phyloP scores from a whole-genome alignment of 2,888 invertebrate species.

The Spisula subtruncata region DNA sequence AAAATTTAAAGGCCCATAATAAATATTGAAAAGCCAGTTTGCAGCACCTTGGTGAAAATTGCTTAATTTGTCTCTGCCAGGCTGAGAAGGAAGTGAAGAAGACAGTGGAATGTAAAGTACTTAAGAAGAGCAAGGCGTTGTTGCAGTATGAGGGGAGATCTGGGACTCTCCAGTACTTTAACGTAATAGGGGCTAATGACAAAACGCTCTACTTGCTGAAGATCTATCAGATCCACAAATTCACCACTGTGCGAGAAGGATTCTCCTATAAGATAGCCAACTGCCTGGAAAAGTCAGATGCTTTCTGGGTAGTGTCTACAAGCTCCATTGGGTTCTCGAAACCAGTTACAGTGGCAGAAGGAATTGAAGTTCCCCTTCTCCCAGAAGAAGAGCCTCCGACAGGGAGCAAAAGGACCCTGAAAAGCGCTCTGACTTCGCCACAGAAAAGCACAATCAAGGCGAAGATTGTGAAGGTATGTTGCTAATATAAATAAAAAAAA shows the following conservation, averaged over 20 bases:
- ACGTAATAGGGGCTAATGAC: constrained; percentile 21
- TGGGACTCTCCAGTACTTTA: neutral
- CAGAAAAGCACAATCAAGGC: constrained; percentile 19
- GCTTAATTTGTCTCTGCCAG: neutral
- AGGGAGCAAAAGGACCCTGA: constrained; percentile 6
- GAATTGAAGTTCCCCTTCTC: neutral
- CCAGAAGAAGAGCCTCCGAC: constrained; percentile 36
- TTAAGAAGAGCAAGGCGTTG: neutral
- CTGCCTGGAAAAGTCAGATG: constrained; percentile 7
- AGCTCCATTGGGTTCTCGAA: neutral
- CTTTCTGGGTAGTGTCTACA: neutral
- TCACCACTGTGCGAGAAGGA: constrained; percentile 13
- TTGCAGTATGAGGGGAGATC: constrained; percentile 11
- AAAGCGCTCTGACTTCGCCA: neutral
- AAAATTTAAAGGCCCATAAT: too few species aligned
- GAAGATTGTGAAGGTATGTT: constrained; percentile 33
- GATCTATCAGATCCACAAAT: constrained; percentile 11
- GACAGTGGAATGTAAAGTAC: constrained; percentile 16
- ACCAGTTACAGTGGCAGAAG: neutral
- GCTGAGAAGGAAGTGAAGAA: neutral
- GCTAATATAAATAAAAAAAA: neutral
- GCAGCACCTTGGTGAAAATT: neutral
- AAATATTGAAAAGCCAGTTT: too few species aligned
- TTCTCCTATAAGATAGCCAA: constrained; percentile 32
- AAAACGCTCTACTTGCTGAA: neutral